phyloP scores from a whole-genome alignment of 2,113 vertebrate genomes.

The Chloropsis hardwickii region DNA sequence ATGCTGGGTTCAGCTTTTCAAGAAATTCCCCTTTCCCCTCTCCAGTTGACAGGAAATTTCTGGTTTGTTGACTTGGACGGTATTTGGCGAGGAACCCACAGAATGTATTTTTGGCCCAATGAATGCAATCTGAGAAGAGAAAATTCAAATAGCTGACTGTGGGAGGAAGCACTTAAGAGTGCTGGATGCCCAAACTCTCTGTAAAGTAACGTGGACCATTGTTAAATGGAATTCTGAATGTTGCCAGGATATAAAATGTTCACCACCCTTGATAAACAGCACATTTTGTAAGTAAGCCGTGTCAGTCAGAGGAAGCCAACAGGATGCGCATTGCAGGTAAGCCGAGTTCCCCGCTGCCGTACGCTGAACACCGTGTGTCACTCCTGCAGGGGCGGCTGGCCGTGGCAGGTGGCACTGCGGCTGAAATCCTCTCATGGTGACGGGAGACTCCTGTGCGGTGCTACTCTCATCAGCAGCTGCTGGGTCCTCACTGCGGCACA shows the following conservation, averaged over 20 bases:
- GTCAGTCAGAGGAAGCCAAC: neutral
- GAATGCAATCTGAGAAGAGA: neutral
- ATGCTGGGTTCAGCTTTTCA: neutral
- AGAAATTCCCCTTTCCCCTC: neutral
- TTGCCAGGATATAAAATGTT: neutral
- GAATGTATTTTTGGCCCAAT: neutral
- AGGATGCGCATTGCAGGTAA: neutral
- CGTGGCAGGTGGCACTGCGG: conserved; percentile 93
- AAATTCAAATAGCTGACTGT: neutral
- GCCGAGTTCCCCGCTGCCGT: neutral
- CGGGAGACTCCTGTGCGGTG: conserved; percentile 90
- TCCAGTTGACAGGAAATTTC: neutral
- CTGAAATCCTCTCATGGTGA: conserved; percentile 85
- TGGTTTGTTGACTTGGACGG: neutral
- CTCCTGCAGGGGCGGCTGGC: conserved; percentile 86
- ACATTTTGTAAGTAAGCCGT: neutral
- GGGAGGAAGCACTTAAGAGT: neutral
- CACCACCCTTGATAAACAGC: neutral
- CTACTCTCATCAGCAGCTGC: conserved; percentile 92
- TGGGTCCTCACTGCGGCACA: conserved; percentile 97
- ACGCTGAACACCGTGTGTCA: neutral
- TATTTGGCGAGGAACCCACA: neutral
- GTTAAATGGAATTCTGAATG: neutral
- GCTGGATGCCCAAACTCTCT: neutral
- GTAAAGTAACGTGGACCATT: neutral